A percentile compares a stretch with the other conserved stretches of the same genome.
Evolutionary conservation across 2,888 invertebrate genomes (phyloP).

Genomic region (Campaea margaritaria): DNA sequence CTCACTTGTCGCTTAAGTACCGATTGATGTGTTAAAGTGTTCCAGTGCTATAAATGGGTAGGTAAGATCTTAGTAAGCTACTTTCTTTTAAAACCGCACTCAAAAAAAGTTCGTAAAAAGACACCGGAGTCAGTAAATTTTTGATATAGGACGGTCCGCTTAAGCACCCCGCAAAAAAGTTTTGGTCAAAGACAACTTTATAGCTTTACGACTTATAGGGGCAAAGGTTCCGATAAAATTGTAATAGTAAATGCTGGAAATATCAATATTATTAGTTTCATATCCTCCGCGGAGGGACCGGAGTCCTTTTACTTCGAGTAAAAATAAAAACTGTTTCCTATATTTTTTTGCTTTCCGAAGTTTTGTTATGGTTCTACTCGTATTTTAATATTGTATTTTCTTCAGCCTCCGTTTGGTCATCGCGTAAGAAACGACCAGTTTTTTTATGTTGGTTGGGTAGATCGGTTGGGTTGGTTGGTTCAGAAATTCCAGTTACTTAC

Average conservation of each 20-base stretch:
- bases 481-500: too few relatives aligned
- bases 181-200: conserved; percentile 55
- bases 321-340: conserved; percentile 14
- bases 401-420: too few relatives aligned
- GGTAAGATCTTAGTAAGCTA: conserved; percentile 2
- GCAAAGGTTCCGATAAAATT: conserved; percentile 50
- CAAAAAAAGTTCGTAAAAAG: conserved; percentile 45
- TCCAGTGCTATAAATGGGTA: not conserved
- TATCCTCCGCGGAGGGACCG: conserved; percentile 35
- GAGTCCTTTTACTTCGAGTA: too few relatives aligned
- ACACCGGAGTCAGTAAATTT: conserved; percentile 52
- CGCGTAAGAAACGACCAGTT: too few relatives aligned
- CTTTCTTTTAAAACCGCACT: conserved; percentile 19
- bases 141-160: conserved; percentile 51
- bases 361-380: conserved; percentile 1
- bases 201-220: conserved; percentile 53
- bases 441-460: too few relatives aligned
- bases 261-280: conserved; percentile 62
- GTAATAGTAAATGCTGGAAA: conserved; percentile 53
- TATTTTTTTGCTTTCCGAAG: not conserved
- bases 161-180: conserved; percentile 52
- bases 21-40: not conserved
- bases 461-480: too few relatives aligned
- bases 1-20: too few relatives aligned
- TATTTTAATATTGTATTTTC: not conserved